Base-by-base conservation (phyloP, 2,888 invertebrate genomes). In the Idaea aversata region DNA sequence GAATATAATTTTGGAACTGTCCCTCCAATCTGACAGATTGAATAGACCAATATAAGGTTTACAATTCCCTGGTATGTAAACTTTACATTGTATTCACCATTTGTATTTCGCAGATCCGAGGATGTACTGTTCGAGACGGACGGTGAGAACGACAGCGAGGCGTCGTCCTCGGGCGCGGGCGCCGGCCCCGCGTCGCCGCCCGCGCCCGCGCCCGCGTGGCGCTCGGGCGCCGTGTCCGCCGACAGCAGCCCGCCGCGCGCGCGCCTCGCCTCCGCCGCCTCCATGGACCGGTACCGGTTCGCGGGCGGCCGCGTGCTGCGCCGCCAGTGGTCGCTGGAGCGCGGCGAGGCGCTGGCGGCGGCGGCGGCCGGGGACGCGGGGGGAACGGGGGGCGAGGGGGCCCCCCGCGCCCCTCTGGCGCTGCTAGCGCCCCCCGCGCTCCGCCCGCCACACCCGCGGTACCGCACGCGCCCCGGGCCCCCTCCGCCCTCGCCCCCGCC, bases 261-360 rank as follows among this genome's bases (percentile, higher is more conserved):
- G 68, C 70, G 70, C 72, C 65, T 77, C 91, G 96, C 61, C 96
- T 96, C 82, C 15, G 63, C 3, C 34, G 2, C 36, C 13, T 15
- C 95, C 95, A 0, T 95, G 96, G 3, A 96, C 84, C 95, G 96
- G 73, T 67, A 65, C 74, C 77, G 82, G 47, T 75, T 79, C 74
- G 70, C 77, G 72, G 78, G 79, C 5, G 73, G 78, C 65, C 82
- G 84, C 34, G 77, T 79, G 15, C 75, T 90, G 73, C 85, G 88
- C 16, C 86, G 90, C 0, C 90, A 90, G 80, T 90, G 90, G 90
- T 90, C 90, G 68, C 79, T 91, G 76, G 90, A 91, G 81, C 88
- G 88, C 64, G 88, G 88, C 63, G 90, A 88, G 69, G 77, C 79
- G 72, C 78, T 86, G 75, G 86, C 87, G 61, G 84, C 77, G 67